Evolutionary conservation across 2,113 vertebrate species (phyloP).

Genomic region (Cercocebus atys): DNA sequence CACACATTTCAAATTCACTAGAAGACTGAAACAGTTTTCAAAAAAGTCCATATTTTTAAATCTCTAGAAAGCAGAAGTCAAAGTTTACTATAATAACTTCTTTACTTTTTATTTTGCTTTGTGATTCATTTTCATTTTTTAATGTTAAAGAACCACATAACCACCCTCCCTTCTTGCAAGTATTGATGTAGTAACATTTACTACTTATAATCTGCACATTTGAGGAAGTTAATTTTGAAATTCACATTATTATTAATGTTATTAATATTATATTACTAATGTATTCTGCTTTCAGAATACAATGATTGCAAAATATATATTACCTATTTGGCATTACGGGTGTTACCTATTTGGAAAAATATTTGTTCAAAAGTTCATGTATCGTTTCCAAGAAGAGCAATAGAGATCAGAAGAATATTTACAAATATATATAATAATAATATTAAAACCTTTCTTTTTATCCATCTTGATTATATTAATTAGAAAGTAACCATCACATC

Average conservation of each 20-base stretch:
- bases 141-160: not conserved
- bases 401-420: not conserved
- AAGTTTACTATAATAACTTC: not conserved
- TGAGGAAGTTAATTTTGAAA: conserved; percentile 9
- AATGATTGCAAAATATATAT: not conserved
- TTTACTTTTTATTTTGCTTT: not conserved
- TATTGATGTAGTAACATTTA: not conserved
- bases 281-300: not conserved
- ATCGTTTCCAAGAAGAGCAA: not conserved
- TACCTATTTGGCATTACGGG: not conserved
- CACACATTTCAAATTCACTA: not conserved
- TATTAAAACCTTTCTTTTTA: conserved; percentile 71
- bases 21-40: not conserved
- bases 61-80: not conserved
- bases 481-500: conserved; percentile 63
- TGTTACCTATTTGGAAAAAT: not conserved
- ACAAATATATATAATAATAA: not conserved
- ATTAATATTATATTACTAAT: not conserved
- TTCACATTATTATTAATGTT: not conserved
- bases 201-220: not conserved
- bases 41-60: not conserved
- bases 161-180: not conserved
- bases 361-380: not conserved
- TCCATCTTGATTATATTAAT: conserved; percentile 62
- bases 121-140: not conserved